Evolutionary conservation across 2,888 invertebrate species (phyloP).

Genomic region (Stramonita haemastoma): DNA sequence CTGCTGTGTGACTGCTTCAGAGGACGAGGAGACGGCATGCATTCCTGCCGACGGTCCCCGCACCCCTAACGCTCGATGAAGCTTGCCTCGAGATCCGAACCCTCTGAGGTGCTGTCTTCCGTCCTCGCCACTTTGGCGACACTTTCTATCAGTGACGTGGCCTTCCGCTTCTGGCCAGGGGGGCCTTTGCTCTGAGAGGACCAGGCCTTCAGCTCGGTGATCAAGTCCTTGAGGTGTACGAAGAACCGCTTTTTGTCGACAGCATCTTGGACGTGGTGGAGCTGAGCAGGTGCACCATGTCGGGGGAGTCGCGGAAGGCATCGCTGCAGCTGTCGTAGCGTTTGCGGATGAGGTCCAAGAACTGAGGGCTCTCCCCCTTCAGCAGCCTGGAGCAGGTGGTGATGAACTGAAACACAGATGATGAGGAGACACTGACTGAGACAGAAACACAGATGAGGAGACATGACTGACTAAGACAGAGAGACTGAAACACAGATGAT

Average conservation of each 20-base stretch:
- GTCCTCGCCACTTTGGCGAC: slow-evolving; percentile 24
- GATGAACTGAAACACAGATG: slow-evolving; percentile 63
- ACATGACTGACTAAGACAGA: too few relatives aligned
- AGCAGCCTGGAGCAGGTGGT: slow-evolving; percentile 57
- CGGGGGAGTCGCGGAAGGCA: slow-evolving; percentile 56
- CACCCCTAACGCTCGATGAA: slow-evolving; percentile 14
- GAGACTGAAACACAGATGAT: too few relatives aligned
- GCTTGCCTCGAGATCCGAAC: slow-evolving; percentile 30
- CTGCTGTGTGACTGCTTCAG: not conserved
- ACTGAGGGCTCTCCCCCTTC: slow-evolving; percentile 50
- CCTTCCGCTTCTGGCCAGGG: slow-evolving; percentile 9
- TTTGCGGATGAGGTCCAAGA: slow-evolving; percentile 60
- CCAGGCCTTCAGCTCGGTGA: slow-evolving; percentile 63
- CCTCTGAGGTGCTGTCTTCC: slow-evolving; percentile 27
- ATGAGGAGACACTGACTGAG: not conserved
- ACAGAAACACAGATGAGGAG: not conserved
- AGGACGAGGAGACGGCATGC: not conserved
- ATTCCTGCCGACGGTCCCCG: too few relatives aligned
- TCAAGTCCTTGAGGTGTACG: slow-evolving; percentile 66
- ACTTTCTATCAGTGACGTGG: not conserved
- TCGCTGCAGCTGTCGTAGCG: slow-evolving; percentile 60
- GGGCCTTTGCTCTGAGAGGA: slow-evolving; percentile 27
- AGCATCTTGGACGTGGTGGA: slow-evolving; percentile 55
- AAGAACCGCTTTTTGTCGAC: slow-evolving; percentile 57
- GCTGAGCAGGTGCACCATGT: slow-evolving; percentile 54